Conservation (phyloP, 2,797 vertebrate species). For the Phoeniculus purpureus region DNA sequence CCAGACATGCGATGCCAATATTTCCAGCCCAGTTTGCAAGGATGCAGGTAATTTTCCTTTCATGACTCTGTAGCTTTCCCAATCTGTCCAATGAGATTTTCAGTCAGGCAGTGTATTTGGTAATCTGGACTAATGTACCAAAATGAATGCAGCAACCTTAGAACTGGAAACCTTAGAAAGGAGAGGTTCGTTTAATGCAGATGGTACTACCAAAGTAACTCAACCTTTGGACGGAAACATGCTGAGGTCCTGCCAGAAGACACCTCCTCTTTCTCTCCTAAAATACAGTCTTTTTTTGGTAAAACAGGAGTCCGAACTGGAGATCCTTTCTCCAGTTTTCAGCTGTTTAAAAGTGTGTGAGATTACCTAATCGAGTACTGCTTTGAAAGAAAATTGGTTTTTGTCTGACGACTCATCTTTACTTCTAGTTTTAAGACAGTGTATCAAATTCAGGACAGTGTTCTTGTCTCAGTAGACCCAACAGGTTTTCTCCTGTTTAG, state of each 20-base stretch:
- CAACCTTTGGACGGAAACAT: not conserved
- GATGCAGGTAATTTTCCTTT: not conserved
- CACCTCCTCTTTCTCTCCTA: fast-evolving
- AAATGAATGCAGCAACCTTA: not conserved
- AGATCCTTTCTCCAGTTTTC: not conserved
- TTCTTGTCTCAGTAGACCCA: not conserved
- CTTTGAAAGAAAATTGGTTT: not conserved
- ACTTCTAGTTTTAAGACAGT: not conserved
- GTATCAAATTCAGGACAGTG: not conserved
- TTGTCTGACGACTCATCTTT: not conserved
- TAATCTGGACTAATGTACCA: not conserved
- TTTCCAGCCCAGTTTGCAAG: not conserved
- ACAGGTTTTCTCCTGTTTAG: not conserved
- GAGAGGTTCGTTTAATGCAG: not conserved
- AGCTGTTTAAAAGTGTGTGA: not conserved
- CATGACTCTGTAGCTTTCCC: not conserved
- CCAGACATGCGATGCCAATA: not conserved
- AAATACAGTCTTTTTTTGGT: not conserved
- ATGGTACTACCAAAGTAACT: not conserved
- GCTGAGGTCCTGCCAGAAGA: not conserved
- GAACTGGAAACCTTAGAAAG: not conserved
- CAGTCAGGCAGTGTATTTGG: fast-evolving
- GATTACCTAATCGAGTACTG: not conserved
- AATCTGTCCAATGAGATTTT: not conserved
- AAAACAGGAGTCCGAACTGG: not conserved